Percentiles rank a stretch among this genome's conserved stretches.
These are phyloP conservation scores for Hydra vulgaris DNA, from an alignment of 30 jellyfish, hydroid and myxozoan species.

Conservation along the genomic window DNA sequence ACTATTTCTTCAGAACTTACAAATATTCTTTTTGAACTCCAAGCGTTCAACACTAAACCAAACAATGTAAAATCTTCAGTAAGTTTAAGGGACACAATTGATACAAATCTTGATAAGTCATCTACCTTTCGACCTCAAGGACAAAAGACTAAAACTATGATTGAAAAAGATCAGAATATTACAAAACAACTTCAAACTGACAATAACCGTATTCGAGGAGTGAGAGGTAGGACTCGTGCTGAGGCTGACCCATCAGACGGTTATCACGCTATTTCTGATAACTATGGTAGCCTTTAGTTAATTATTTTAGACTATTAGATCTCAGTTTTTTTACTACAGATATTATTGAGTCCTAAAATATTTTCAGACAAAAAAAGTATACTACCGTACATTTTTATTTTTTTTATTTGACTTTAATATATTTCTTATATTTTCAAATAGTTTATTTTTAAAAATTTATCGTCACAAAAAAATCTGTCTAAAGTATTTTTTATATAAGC, in stretches of 20 bases:
- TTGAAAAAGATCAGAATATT: neutral
- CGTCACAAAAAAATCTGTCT: no score
- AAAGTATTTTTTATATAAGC: no score
- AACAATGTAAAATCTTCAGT: constrained; percentile 33
- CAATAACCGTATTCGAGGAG: constrained; percentile 15
- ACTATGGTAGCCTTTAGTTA: neutral
- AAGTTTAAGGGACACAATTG: neutral
- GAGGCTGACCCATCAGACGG: constrained; percentile 38
- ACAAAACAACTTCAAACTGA: constrained; percentile 1
- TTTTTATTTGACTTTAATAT: no score
- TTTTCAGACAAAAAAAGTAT: no score
- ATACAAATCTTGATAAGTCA: constrained; percentile 11
- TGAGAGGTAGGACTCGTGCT: constrained; percentile 26
- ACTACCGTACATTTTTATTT: no score
- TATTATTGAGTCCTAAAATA: no score
- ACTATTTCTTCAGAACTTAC: constrained; percentile 72
- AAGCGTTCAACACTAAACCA: constrained; percentile 56
- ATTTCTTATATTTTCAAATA: no score
- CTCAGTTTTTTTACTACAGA: neutral
- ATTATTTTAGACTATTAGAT: constrained; percentile 10
- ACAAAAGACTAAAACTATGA: neutral
- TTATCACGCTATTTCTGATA: constrained; percentile 14
- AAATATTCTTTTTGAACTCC: constrained; percentile 64
- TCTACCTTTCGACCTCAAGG: constrained; percentile 20
- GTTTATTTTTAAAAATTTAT: no score